Evolutionary conservation across 1,140 invertebrate genomes (phyloP).

Genomic region (Aleiodes sp.): DNA sequence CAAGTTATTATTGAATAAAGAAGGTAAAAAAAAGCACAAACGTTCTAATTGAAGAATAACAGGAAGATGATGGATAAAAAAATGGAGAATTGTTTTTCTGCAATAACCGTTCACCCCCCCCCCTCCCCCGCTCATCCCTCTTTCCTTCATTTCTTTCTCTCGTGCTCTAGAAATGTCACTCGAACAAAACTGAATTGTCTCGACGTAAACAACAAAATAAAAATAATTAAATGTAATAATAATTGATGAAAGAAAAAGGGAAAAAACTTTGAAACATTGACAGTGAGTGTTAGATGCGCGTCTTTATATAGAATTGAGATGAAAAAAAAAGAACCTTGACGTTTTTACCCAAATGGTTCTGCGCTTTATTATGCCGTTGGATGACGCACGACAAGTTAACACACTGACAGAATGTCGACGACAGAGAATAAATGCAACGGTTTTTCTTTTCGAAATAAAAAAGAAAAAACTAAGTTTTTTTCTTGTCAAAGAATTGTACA

Average conservation of each 20-base stretch:
- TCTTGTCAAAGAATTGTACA: not conserved
- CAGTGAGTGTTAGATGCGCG: not conserved
- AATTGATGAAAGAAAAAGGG: not conserved
- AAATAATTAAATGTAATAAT: not conserved
- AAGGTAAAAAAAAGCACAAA: too few species aligned
- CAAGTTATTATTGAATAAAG: too few species aligned
- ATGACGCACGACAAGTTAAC: not conserved
- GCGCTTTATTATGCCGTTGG: slow-evolving; percentile 5
- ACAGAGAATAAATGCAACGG: not conserved
- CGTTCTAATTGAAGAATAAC: too few species aligned
- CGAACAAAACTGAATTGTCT: not conserved
- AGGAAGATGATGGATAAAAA: not conserved
- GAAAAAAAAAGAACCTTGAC: slow-evolving; percentile 15
- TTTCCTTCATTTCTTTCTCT: not conserved
- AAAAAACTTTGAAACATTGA: not conserved
- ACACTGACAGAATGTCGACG: not conserved
- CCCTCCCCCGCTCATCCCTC: not conserved
- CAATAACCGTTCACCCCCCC: not conserved
- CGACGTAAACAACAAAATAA: not conserved
- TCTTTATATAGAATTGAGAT: not conserved
- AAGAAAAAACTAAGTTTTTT: too few species aligned
- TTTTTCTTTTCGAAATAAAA: not conserved
- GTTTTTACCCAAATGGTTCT: not conserved
- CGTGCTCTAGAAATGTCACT: not conserved
- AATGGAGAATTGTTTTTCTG: not conserved